These are phyloP conservation scores for Helarctos malayanus DNA, from an alignment of 2,797 vertebrate species.

Conservation along the genomic window DNA sequence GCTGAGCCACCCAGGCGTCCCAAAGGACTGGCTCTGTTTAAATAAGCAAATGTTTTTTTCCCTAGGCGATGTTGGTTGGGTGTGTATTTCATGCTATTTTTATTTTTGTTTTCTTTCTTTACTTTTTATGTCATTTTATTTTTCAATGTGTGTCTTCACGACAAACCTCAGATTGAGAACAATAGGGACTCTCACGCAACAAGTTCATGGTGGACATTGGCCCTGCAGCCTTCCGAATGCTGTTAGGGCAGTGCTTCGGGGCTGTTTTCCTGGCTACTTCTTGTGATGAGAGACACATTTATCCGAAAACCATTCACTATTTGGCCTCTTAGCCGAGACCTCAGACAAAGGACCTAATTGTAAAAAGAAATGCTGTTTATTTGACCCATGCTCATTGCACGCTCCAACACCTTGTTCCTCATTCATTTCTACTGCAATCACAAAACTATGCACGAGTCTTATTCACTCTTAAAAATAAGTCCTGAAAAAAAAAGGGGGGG, in stretches of 20 bases:
- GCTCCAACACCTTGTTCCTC: neutral
- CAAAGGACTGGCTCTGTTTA: conserved; percentile 15
- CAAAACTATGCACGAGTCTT: neutral
- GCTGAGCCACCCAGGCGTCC: neutral
- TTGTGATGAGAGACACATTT: conserved; percentile 22
- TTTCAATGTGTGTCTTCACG: neutral
- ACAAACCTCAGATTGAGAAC: neutral
- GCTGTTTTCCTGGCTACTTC: neutral
- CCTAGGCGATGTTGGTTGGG: neutral
- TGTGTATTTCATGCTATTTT: conserved; percentile 14
- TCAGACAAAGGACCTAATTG: conserved; percentile 10
- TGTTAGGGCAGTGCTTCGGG: neutral
- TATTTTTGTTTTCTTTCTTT: neutral
- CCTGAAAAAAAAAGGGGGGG: neutral
- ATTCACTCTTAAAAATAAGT: conserved; percentile 24
- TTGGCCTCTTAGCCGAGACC: conserved; percentile 25
- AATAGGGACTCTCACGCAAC: neutral
- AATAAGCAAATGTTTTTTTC: conserved; percentile 1
- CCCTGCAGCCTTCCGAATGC: neutral
- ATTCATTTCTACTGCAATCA: neutral
- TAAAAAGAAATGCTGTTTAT: conserved; percentile 23
- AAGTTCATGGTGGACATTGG: neutral
- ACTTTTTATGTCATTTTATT: neutral
- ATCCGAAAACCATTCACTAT: conserved; percentile 55
- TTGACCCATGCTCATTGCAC: neutral